Percentiles rank a stretch among this genome's conserved stretches.
Evolutionary conservation across 92 coral and sea anemone genomes (phyloP).

Genomic region (Epizoanthus stellaris): DNA sequence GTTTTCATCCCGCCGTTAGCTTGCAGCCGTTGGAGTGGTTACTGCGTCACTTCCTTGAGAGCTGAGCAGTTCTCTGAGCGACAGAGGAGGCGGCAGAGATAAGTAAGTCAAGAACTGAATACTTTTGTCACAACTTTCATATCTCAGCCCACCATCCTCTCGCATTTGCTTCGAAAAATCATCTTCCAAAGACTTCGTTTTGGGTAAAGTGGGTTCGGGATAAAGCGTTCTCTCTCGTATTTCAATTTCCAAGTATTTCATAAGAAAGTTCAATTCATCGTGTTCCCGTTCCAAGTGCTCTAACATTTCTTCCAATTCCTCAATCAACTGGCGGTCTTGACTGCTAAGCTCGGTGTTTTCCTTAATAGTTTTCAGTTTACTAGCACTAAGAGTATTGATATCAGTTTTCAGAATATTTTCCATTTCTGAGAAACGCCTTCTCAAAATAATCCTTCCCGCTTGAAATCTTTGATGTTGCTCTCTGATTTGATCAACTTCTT

Average conservation of each 20-base stretch:
- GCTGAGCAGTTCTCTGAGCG: constrained; percentile 61
- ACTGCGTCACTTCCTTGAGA: neutral
- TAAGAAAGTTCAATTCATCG: constrained; percentile 76
- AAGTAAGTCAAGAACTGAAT: constrained; percentile 79
- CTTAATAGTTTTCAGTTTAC: constrained; percentile 54
- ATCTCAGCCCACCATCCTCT: constrained; percentile 87
- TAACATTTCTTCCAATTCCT: constrained; percentile 79
- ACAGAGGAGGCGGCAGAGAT: constrained; percentile 92
- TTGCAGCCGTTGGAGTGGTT: neutral
- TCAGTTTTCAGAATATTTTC: constrained; percentile 79
- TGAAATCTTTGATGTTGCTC: constrained; percentile 83
- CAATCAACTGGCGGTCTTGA: constrained; percentile 79
- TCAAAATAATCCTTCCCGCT: constrained; percentile 66
- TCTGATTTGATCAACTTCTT: constrained; percentile 83
- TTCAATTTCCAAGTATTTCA: constrained; percentile 87
- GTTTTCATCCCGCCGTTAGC: constrained; percentile 4
- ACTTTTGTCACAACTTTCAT: constrained; percentile 84
- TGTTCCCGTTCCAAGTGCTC: constrained; percentile 77
- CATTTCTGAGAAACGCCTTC: constrained; percentile 76
- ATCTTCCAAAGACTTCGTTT: constrained; percentile 74
- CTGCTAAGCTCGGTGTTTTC: constrained; percentile 66
- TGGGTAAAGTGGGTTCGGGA: constrained; percentile 87
- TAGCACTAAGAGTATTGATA: constrained; percentile 47
- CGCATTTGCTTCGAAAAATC: constrained; percentile 94
- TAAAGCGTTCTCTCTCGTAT: constrained; percentile 83